Evolutionary conservation across 2,797 vertebrate genomes (phyloP).

Genomic region (Triplophysa bombifrons): DNA sequence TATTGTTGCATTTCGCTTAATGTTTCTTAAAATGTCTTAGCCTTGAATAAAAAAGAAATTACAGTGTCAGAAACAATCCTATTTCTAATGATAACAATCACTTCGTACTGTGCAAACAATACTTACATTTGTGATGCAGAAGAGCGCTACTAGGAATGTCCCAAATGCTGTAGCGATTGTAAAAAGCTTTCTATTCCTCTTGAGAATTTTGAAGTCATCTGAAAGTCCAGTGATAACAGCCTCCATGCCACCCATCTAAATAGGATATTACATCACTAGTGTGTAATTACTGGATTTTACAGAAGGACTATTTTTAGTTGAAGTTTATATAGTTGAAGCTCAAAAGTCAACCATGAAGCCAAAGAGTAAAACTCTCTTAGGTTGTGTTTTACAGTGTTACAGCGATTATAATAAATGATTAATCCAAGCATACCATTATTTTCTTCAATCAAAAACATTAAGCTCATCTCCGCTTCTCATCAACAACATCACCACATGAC

Average conservation of each 20-base stretch:
- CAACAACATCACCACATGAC: too few relatives aligned
- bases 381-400: too few relatives aligned
- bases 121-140: constrained; percentile 95
- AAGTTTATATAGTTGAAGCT: background rate
- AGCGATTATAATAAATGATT: too few relatives aligned
- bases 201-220: constrained; percentile 93
- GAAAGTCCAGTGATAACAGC: constrained; percentile 94
- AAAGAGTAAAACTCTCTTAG: too few relatives aligned
- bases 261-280: constrained; percentile 2
- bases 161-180: constrained; percentile 86
- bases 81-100: background rate
- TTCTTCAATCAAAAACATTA: too few relatives aligned
- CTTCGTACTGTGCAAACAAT: background rate
- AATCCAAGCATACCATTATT: too few relatives aligned
- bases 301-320: background rate
- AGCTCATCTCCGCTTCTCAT: too few relatives aligned
- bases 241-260: constrained; percentile 98
- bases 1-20: too few relatives aligned
- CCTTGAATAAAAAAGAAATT: too few relatives aligned
- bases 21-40: too few relatives aligned
- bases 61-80: background rate
- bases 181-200: constrained; percentile 92
- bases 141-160: constrained; percentile 90
- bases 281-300: background rate
- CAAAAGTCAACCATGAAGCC: too few relatives aligned